Conservation (phyloP, 2,113 vertebrate genomes). For the Rhinichthys klamathensis region DNA sequence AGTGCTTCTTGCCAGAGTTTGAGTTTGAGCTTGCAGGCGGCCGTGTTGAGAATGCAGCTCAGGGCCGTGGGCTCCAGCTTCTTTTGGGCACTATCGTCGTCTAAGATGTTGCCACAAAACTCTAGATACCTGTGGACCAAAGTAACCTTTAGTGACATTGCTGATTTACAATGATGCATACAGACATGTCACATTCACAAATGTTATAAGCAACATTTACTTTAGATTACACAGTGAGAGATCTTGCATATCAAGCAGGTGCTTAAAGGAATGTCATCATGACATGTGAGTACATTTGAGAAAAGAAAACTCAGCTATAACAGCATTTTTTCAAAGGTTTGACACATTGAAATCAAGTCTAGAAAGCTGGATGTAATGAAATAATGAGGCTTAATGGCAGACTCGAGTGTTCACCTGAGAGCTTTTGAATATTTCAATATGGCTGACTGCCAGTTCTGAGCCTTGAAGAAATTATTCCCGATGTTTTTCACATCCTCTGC, state of each 20-base stretch:
- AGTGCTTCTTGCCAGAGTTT: slow-evolving; percentile 88
- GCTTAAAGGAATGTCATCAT: neutral
- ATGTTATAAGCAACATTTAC: neutral
- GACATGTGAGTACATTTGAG: neutral
- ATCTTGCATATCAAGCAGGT: neutral
- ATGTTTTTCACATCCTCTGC: slow-evolving; percentile 94
- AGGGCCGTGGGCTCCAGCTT: slow-evolving; percentile 84
- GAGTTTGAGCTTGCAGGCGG: slow-evolving; percentile 91
- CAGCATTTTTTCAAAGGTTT: neutral
- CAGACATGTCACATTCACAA: neutral
- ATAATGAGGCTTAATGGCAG: neutral
- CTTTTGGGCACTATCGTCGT: slow-evolving; percentile 70
- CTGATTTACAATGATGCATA: neutral
- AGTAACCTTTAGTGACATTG: neutral
- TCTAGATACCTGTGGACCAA: slow-evolving; percentile 83
- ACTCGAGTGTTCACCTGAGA: slow-evolving; percentile 80
- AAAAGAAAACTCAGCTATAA: neutral
- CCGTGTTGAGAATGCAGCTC: slow-evolving; percentile 90
- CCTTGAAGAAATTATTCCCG: slow-evolving; percentile 94
- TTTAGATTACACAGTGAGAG: neutral
- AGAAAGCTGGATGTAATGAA: neutral
- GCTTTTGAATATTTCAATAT: slow-evolving; percentile 92
- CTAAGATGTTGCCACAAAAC: slow-evolving; percentile 75
- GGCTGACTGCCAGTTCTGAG: slow-evolving; percentile 89
- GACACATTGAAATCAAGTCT: neutral